A percentile compares a stretch with the other conserved stretches of the same genome.
phyloP scores from a whole-genome alignment of 2,888 invertebrate species.

The Esperia sulphurella region DNA sequence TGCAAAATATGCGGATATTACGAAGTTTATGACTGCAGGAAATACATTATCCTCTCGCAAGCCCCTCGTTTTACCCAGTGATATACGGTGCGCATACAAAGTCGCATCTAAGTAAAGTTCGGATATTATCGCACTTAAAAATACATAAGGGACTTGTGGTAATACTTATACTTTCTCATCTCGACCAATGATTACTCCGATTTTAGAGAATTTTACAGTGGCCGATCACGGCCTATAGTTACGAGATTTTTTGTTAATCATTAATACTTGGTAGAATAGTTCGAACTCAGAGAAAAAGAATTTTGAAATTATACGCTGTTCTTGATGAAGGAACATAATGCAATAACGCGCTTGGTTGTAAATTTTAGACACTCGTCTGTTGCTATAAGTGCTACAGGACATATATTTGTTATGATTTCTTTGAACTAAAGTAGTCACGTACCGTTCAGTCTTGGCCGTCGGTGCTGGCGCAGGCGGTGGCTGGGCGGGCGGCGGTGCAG shows the following conservation, averaged over 20 bases:
- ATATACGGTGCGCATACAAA: background rate
- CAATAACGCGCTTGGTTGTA: too few species aligned
- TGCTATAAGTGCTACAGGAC: too few species aligned
- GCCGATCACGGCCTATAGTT: too few species aligned
- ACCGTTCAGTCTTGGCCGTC: slow-evolving; percentile 72
- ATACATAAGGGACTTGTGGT: slow-evolving; percentile 10
- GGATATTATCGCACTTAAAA: slow-evolving; percentile 12
- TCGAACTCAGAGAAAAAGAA: too few species aligned
- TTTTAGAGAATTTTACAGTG: too few species aligned
- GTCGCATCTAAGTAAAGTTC: slow-evolving; percentile 4
- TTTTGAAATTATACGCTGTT: too few species aligned
- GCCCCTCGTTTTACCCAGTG: background rate
- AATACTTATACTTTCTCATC: too few species aligned
- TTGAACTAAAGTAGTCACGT: slow-evolving; percentile 21
- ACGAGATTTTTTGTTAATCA: too few species aligned
- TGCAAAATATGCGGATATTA: slow-evolving; percentile 5
- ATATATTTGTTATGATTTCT: too few species aligned
- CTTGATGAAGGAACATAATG: too few species aligned
- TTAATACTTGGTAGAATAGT: background rate
- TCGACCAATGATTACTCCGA: too few species aligned
- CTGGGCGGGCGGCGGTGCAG: slow-evolving; percentile 62
- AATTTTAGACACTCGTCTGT: too few species aligned
- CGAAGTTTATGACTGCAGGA: slow-evolving; percentile 5
- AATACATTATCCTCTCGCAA: slow-evolving; percentile 5
- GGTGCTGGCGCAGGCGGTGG: slow-evolving; percentile 53